Evolutionary conservation across 2,888 invertebrate species (phyloP).

Genomic region (Achlya flavicornis): DNA sequence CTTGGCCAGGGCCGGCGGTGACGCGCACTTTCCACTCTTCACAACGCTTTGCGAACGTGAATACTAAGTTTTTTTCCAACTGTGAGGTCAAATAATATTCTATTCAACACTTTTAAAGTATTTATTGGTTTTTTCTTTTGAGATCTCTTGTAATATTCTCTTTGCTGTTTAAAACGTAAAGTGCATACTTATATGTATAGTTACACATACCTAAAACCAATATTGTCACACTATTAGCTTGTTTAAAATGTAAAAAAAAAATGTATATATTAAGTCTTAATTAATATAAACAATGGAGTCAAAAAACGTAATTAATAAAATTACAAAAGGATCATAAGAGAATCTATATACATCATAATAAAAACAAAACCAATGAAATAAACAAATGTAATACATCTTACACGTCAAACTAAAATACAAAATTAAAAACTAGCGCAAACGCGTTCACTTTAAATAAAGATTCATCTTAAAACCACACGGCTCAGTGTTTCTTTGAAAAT

Average conservation of each 20-base stretch:
- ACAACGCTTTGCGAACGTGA: conserved; percentile 49
- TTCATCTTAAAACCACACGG: conserved; percentile 26
- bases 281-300: no score
- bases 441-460: conserved; percentile 23
- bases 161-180: no score
- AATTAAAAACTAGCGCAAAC: conserved; percentile 26
- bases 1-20: conserved; percentile 51
- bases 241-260: background rate
- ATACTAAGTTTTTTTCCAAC: conserved; percentile 40
- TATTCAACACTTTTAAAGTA: background rate
- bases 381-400: background rate
- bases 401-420: conserved; percentile 16
- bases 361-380: background rate
- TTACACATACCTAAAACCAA: no score
- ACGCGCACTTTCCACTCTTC: conserved; percentile 51
- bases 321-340: background rate
- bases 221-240: background rate
- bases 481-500: conserved; percentile 48
- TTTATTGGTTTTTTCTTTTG: background rate
- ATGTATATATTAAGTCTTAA: no score
- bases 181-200: no score
- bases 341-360: background rate
- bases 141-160: background rate
- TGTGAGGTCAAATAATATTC: conserved; percentile 24
- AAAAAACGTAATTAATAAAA: background rate